phyloP scores from a whole-genome alignment of 2,888 invertebrate genomes.

The Epicampocera succincta region DNA sequence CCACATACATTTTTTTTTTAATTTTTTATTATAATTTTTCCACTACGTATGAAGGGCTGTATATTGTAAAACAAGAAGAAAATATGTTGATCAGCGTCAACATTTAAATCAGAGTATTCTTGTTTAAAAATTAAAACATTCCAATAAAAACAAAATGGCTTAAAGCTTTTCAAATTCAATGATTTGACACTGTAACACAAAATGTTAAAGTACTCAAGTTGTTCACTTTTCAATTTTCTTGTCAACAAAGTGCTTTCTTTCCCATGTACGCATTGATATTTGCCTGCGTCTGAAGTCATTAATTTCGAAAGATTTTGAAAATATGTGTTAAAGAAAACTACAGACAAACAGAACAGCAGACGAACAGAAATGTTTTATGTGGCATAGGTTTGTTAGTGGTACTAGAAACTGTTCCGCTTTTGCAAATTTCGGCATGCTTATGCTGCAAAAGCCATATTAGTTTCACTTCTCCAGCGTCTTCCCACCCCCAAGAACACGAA shows the following conservation, averaged over 20 bases:
- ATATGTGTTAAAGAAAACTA: slow-evolving; percentile 76
- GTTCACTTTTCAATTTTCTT: too few relatives aligned
- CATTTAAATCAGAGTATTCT: too few relatives aligned
- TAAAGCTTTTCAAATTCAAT: too few relatives aligned
- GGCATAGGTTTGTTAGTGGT: background rate
- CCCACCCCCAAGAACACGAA: background rate
- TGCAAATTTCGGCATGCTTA: slow-evolving; percentile 27
- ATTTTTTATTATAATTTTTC: too few relatives aligned
- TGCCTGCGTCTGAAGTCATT: slow-evolving; percentile 75
- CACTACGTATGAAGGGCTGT: too few relatives aligned
- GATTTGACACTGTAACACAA: too few relatives aligned
- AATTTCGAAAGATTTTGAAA: slow-evolving; percentile 76
- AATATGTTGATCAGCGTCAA: too few relatives aligned
- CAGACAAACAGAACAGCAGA: slow-evolving; percentile 10
- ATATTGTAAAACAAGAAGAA: too few relatives aligned
- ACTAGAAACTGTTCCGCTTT: background rate
- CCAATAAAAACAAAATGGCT: too few relatives aligned
- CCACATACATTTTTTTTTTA: too few relatives aligned
- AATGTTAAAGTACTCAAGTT: too few relatives aligned
- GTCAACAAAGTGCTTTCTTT: background rate
- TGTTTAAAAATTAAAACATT: too few relatives aligned
- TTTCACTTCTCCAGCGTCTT: slow-evolving; percentile 23
- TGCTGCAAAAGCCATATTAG: slow-evolving; percentile 71
- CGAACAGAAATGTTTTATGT: background rate
- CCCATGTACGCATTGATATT: background rate